Base-by-base conservation (phyloP, 92 coral and sea anemone species). In the Actinostola sp. region DNA sequence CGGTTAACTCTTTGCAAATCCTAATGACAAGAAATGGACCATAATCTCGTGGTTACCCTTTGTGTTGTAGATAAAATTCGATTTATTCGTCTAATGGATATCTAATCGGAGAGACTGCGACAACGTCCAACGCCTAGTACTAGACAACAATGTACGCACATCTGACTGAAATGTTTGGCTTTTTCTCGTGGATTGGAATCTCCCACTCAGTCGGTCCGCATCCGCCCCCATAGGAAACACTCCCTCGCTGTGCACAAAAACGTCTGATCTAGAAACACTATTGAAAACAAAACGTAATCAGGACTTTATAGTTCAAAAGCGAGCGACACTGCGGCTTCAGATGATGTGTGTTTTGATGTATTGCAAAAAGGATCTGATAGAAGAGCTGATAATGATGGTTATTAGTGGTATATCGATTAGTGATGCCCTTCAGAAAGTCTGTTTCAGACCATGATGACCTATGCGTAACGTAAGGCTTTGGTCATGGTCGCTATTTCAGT, bases 311-410 rank as follows among this genome's bases (percentile, higher is more conserved):
- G 73, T 49, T 67, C 73, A 67, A 67, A 67, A 46, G 73, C 56
- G 28, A 46, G 60, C 73, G 73, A 28, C 60, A n/a, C 0, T 19
- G 42, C 60, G 59, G 43, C 30, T 26, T 49, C 57, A 16, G 39
- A 35, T 62, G 41, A 17, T 30, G 60, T 31, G 26, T 67, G 31
- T 23, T 14, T 26, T 32, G 59, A 48, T 48, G 45, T 48, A 46
- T 67, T 67, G 59, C 42, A 46, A 5, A 67, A 34, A 67, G 41
- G 54, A 32, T 46, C 14, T 67, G 73, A 67, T 67, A 13, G 60
- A 67, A 51, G 43, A 1, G 0, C 16, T 46, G 73, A 49, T 67
- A 67, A 67, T 67, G 44, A 25, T 27, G 23, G 45, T 65, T 19
- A 30, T 43, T 44, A 65, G 31, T 20, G 49, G 56, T 0, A 14